phyloP scores from a whole-genome alignment of 2,797 vertebrate genomes.

The Eulemur rubriventer region DNA sequence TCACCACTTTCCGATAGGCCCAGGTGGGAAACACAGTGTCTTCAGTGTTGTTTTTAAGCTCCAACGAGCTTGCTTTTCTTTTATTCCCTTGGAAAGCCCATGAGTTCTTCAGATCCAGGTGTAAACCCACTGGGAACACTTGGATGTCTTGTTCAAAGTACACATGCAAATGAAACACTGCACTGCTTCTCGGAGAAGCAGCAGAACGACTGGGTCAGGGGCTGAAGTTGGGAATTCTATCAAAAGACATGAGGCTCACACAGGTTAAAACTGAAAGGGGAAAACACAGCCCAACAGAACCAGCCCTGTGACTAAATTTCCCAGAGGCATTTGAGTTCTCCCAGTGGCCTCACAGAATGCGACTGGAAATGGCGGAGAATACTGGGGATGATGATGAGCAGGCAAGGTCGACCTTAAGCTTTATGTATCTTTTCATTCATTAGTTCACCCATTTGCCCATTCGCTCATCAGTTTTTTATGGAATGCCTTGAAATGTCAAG shows the following conservation, averaged over 20 bases:
- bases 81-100: background rate
- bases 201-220: background rate
- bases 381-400: background rate
- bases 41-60: background rate
- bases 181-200: background rate
- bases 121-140: background rate
- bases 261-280: background rate
- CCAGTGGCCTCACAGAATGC: background rate
- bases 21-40: background rate
- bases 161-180: background rate
- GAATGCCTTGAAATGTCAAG: background rate
- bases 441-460: background rate
- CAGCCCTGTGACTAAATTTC: background rate
- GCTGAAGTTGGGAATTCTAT: background rate
- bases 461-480: background rate
- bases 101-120: background rate
- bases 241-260: background rate
- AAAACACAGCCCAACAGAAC: background rate
- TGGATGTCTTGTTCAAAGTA: slow-evolving; percentile 1
- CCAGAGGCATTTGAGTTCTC: background rate
- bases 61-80: background rate
- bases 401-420: background rate
- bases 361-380: background rate
- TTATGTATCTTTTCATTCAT: background rate
- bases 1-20: background rate